These are phyloP conservation scores for Lathamus discolor DNA, from an alignment of 2,113 vertebrate genomes.

Conservation along the genomic window DNA sequence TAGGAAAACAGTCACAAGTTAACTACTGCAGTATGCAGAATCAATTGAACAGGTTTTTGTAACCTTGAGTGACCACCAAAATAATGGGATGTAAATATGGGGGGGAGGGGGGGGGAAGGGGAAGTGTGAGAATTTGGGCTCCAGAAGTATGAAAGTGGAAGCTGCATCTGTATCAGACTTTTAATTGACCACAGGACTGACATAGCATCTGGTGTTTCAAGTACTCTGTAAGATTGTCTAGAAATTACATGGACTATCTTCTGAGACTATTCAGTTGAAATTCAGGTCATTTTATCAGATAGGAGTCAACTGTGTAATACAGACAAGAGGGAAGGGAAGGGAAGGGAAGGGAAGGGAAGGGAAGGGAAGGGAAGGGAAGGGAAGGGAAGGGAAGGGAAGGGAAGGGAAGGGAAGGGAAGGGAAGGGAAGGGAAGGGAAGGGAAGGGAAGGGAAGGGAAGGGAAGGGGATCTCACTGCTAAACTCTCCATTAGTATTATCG, in stretches of 20 bases:
- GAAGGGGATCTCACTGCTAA: not conserved
- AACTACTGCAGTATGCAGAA: not conserved
- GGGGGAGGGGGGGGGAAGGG: no score
- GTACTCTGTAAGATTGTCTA: not conserved
- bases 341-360: no score
- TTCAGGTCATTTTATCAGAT: not conserved
- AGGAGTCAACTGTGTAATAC: not conserved
- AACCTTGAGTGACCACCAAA: not conserved
- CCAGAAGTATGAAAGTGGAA: not conserved
- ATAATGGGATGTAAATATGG: not conserved
- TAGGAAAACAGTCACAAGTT: not conserved
- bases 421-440: accelerated
- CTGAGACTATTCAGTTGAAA: not conserved
- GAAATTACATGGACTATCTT: not conserved
- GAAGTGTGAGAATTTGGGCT: not conserved
- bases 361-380: not conserved
- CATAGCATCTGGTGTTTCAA: not conserved
- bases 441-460: no score
- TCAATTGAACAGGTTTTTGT: not conserved
- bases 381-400: accelerated
- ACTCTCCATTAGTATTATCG: not conserved
- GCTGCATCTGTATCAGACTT: not conserved
- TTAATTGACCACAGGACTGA: not conserved
- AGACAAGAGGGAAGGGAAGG: accelerated
- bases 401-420: accelerated